phyloP scores from a whole-genome alignment of 30 jellyfish, hydroid and myxozoan genomes.

The Sanderia malayensis region DNA sequence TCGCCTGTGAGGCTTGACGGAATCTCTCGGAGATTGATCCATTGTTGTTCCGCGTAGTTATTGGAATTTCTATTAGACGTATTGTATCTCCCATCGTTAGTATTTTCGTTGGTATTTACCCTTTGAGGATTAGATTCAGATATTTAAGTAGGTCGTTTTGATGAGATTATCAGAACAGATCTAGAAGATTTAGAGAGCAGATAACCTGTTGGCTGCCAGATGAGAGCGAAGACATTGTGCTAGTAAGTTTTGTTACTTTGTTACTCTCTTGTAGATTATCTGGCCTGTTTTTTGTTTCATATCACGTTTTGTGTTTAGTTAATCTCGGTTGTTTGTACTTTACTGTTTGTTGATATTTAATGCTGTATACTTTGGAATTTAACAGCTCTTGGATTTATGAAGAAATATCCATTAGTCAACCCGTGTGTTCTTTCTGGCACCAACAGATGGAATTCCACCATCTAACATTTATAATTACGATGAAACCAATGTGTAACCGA shows the following conservation, averaged over 20 bases:
- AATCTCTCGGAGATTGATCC: not conserved
- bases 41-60: not conserved
- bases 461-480: not conserved
- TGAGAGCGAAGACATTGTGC: not conserved
- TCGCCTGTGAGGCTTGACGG: not conserved
- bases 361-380: not conserved
- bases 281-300: not conserved
- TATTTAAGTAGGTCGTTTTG: not conserved
- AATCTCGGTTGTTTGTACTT: not conserved
- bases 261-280: not conserved
- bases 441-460: conserved; percentile 5
- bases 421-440: not conserved
- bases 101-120: not conserved
- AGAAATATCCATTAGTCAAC: not conserved
- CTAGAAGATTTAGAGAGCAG: not conserved
- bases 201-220: not conserved
- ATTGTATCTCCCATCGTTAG: not conserved
- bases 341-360: not conserved
- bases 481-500: conserved; percentile 7
- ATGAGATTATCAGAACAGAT: not conserved
- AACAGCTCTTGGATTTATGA: not conserved
- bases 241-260: not conserved
- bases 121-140: not conserved
- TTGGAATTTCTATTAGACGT: not conserved
- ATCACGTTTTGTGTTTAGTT: not conserved